Base-by-base conservation (phyloP, 1,140 invertebrate genomes). In the Drosophila funebris region DNA sequence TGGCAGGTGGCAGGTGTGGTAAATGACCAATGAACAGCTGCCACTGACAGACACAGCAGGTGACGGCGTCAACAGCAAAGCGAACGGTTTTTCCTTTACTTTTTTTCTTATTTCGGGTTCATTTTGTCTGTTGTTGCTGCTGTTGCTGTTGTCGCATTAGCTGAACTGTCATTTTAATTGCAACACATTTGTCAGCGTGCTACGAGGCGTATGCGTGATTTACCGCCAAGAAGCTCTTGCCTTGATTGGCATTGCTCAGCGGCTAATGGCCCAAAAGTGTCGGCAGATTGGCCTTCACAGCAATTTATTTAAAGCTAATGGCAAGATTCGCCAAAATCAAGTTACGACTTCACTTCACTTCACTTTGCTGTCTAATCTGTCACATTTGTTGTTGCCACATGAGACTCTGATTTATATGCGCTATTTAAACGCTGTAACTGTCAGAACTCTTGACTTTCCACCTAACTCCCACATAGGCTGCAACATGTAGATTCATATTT, bases 111-210 rank as follows among this genome's bases (percentile, higher is more conserved):
- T 37, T 53, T 24, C n/a, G 56, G 31, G 9, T 53, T 22, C 50
- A 31, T 22, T 53, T 24, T 14, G 14, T 16, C 43, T 60, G 9
- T 16, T 37, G 13, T 46, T 60, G 67, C 43, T 60, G 9, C 13
- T 37, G 13, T 46, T 60, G 67, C 66, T 76, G 66, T 79, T 80
- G 76, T 44, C 71, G 53, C 79, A 80, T 83, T 80, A 85, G 76
- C 73, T 78, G 33, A 52, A 61, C 61, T 81, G 61, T 70, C 70
- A 57, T 76, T 85, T 85, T 77, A 85, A 87, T 81, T 81, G 81
- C 63, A 62, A 18, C 46, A 74, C 71, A 76, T 76, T 76, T 73
- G 44, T 71, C 68, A 71, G 52, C 61, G 29, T 22, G 43, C 61
- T 41, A 29, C 61, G 41, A 50, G 52, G 52, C 61, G 52, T 41